Percentiles rank a stretch among this genome's conserved stretches.
These are phyloP conservation scores for Meganola albula DNA, from an alignment of 2,888 invertebrate genomes.

Conservation along the genomic window DNA sequence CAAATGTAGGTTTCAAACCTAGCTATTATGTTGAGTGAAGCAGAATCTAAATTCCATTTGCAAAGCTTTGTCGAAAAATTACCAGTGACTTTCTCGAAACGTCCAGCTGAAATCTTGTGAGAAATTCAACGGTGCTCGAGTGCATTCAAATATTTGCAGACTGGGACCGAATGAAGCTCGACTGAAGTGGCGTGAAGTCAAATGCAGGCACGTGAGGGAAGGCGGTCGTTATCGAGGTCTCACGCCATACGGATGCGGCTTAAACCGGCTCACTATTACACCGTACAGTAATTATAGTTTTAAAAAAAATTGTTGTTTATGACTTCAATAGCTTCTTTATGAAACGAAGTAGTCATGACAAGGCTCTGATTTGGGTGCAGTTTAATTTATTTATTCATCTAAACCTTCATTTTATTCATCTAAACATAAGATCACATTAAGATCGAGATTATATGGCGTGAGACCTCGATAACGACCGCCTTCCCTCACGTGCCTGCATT, in stretches of 20 bases:
- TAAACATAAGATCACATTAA: slow-evolving; percentile 9
- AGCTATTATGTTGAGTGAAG: no score
- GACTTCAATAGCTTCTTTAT: neutral
- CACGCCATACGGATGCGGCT: slow-evolving; percentile 20
- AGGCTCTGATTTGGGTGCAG: no score
- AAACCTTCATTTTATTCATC: neutral
- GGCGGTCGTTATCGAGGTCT: slow-evolving; percentile 29
- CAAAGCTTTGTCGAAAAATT: no score
- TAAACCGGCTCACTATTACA: slow-evolving; percentile 9
- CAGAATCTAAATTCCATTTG: no score
- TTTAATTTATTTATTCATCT: no score
- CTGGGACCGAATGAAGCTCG: slow-evolving; percentile 19
- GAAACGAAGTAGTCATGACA: no score
- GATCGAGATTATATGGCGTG: slow-evolving; percentile 19
- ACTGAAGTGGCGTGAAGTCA: slow-evolving; percentile 25
- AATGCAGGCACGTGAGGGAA: slow-evolving; percentile 23
- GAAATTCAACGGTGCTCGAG: slow-evolving; percentile 20
- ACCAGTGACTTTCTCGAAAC: no score
- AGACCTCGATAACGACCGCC: slow-evolving; percentile 29
- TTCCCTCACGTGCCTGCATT: slow-evolving; percentile 23
- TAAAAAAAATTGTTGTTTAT: no score
- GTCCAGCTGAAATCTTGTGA: slow-evolving; percentile 13
- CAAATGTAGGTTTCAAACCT: no score
- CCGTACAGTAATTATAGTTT: slow-evolving; percentile 5
- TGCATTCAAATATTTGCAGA: slow-evolving; percentile 29